Percentiles rank a stretch among this genome's conserved stretches.
Conservation (phyloP, 2,113 vertebrate genomes). For the Stegastes partitus region DNA sequence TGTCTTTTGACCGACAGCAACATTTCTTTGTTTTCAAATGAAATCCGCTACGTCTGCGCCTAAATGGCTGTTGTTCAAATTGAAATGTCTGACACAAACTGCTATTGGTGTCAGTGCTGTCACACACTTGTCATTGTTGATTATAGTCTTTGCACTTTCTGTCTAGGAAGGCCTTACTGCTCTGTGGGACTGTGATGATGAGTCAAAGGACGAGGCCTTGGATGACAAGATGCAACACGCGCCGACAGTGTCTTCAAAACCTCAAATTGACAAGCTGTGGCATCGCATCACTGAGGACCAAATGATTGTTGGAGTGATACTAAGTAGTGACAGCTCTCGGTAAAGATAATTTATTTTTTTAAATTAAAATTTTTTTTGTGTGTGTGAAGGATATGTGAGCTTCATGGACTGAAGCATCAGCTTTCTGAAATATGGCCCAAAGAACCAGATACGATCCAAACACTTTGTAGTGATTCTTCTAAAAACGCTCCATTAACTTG, state of each 20-base stretch:
- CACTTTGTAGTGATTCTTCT: not conserved
- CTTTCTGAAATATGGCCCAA: not conserved
- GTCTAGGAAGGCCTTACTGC: constrained; percentile 89
- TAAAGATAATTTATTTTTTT: constrained; percentile 79
- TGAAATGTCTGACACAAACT: constrained; percentile 41
- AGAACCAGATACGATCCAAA: constrained; percentile 26
- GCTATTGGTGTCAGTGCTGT: constrained; percentile 59
- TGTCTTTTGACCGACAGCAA: not conserved
- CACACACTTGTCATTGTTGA: constrained; percentile 62
- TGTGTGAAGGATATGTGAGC: not conserved
- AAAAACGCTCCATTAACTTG: not conserved
- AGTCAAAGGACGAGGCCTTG: constrained; percentile 70
- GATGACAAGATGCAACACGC: constrained; percentile 63
- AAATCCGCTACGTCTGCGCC: not conserved
- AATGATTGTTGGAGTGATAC: constrained; percentile 89
- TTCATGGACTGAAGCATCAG: not conserved
- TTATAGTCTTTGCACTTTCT: constrained; percentile 52
- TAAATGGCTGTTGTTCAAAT: constrained; percentile 35
- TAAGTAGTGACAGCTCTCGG: constrained; percentile 80
- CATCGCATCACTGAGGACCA: constrained; percentile 87
- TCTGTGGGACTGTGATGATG: constrained; percentile 90
- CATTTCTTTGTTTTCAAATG: not conserved
- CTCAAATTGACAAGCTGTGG: constrained; percentile 89
- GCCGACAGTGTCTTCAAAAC: constrained; percentile 68
- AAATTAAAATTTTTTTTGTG: not conserved